Evolutionary conservation across 2,113 vertebrate genomes (phyloP), one percentile per base, ranked within the genome.

Genomic region (Henicopernis longicauda): DNA sequence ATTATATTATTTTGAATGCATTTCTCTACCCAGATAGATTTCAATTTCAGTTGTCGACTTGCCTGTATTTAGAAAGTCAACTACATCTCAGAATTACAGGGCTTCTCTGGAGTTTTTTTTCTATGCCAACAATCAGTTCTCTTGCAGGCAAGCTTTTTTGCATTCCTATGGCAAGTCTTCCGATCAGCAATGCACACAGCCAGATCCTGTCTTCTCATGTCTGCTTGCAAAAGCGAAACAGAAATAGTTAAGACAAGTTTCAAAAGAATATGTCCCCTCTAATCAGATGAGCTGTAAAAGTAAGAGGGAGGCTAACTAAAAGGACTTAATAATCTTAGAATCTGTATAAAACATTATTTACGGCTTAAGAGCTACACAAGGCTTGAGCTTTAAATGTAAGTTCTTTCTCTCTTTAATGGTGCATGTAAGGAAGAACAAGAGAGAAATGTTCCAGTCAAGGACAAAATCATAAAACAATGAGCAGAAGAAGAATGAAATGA

Each of bases 401-500:
- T 93, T 83, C 78, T 73, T 89, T 61, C 50, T 74, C 78, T 93
- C 71, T 81, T 93, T 86, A 94, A 88, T 95, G 90, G 71, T 78
- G 82, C 94, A 93, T 96, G 78, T 77, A 93, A 95, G 58, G 82
- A 95, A 96, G 94, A 95, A 86, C 31, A 74, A 86, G 78, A 97
- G 66, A 89, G 81, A 97, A 95, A 90, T 84, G 79, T 95, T 93
- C 82, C 90, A 97, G 97, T 94, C 97, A 98, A 98, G 97, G 97
- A 86, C 97, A 97, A 93, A 97, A 90, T 77, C 86, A 95, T 95
- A 93, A 96, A 97, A 86, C 93, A 96, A 95, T 80, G 78, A 97
- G 62, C 66, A 97, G 58, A 84, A 81, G 82, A 90, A 96, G 47
- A 96, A 95, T 92, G 22, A 97, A 95, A 92, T 86, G 42, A 86